These are phyloP conservation scores for Drosophila nikananu DNA, from an alignment of 1,140 invertebrate species.

Conservation along the genomic window DNA sequence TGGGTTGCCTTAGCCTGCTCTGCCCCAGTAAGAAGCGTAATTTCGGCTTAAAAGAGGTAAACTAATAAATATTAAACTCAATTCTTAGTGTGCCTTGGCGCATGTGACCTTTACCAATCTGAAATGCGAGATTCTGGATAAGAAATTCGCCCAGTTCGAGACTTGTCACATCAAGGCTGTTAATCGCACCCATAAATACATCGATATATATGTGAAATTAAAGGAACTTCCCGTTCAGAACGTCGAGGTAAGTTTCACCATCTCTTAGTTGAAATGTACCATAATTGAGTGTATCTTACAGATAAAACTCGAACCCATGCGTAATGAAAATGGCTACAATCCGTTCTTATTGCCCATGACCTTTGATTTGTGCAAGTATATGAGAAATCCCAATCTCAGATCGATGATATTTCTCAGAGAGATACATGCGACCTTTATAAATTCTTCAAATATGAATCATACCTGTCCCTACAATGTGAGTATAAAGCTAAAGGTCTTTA, in stretches of 20 bases:
- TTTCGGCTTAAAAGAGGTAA: neutral
- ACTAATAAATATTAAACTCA: too few species aligned
- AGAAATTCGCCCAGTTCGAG: conserved; percentile 1
- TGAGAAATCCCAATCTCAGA: neutral
- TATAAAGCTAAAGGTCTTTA: neutral
- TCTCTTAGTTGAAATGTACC: too few species aligned
- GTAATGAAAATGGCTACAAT: conserved; percentile 24
- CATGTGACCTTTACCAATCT: conserved; percentile 39
- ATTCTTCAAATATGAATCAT: conserved; percentile 34
- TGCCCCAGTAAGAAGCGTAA: neutral
- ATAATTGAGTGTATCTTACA: neutral
- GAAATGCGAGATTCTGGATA: conserved; percentile 30
- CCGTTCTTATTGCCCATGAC: conserved; percentile 23
- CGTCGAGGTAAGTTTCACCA: conserved; percentile 2
- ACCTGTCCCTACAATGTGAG: conserved; percentile 34
- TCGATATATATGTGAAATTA: conserved; percentile 14
- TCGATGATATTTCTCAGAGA: conserved; percentile 11
- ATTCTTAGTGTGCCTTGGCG: neutral
- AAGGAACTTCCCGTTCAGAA: conserved; percentile 19
- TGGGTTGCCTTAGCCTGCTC: neutral
- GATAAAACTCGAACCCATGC: conserved; percentile 13
- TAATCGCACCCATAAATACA: conserved; percentile 52
- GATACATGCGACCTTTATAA: neutral
- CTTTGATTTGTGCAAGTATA: conserved; percentile 26
- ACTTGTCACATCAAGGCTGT: conserved; percentile 49